Base-by-base conservation (phyloP, 37 sponge, comb jelly and placozoan genomes). In the Haliclona indistincta region DNA sequence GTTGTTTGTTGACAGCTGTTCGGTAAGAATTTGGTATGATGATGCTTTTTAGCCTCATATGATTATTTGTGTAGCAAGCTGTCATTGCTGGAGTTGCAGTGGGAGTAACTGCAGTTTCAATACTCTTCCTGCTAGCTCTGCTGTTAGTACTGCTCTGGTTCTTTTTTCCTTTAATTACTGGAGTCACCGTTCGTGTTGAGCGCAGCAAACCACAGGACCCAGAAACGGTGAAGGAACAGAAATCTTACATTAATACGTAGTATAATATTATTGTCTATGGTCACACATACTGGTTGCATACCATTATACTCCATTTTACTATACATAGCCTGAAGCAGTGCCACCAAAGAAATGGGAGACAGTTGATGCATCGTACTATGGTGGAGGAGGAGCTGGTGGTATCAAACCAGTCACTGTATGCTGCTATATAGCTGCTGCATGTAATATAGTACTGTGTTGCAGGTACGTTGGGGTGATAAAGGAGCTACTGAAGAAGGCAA, bases 301-400 rank as follows among this genome's bases (percentile, higher is more conserved):
- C n/a, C n/a, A n/a, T n/a, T n/a, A n/a, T n/a, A n/a, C n/a, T 60
- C 7, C 10, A 10, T 26, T 60, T 8, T 60, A 8, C 10, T 32
- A 69, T 32, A 11, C 45, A 28, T n/a, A 13, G 51, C 51, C 70
- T 36, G 41, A 54, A 33, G 49, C 52, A 69, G n/a, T 15, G 49
- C 77, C 76, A 23, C 68, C 75, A 17, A 23, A 75, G 56, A 84
- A 84, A 55, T 84, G 85, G 85, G 71, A 58, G 37, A 76, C 76
- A 53, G 85, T 84, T 8, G 77, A 84, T 62, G 85, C 85, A 43
- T 84, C 85, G 23, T 77, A 76, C 73, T 84, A 84, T 69, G 85
- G 85, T 30, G 54, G 85, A 22, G 42, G 77, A 4, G 85, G 85
- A 25, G 64, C 78, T 22, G 85, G 85, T 34, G 85, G 85, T 19